phyloP scores from a whole-genome alignment of 2,888 invertebrate species.

The Habrosyne pyritoides region DNA sequence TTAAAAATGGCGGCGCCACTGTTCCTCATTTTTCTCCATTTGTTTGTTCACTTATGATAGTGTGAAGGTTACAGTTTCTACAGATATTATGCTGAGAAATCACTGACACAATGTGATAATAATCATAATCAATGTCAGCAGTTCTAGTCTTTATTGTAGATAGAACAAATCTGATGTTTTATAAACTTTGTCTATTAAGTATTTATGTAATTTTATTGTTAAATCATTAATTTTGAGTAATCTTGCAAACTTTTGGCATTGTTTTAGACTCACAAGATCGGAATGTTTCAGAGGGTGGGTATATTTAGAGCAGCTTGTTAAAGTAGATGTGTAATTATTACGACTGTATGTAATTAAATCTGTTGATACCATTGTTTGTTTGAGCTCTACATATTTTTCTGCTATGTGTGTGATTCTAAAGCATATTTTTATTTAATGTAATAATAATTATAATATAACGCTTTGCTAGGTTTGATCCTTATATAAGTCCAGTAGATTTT shows the following conservation, averaged over 20 bases:
- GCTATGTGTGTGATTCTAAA: constrained; percentile 69
- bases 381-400: constrained; percentile 34
- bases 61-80: no score
- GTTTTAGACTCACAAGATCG: constrained; percentile 79
- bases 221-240: constrained; percentile 15
- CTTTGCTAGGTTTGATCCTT: neutral
- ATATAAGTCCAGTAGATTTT: no score
- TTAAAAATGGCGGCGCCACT: no score
- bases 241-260: constrained; percentile 48
- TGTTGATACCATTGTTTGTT: constrained; percentile 26
- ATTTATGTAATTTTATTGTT: neutral
- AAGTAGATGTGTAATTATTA: constrained; percentile 27
- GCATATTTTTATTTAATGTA: constrained; percentile 43
- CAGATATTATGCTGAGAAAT: no score
- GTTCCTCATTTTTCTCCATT: no score
- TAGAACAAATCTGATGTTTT: neutral
- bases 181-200: neutral
- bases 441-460: neutral
- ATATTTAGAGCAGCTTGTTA: constrained; percentile 45
- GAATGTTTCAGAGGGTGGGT: constrained; percentile 67
- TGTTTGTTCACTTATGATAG: no score
- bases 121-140: no score
- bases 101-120: no score
- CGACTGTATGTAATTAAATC: constrained; percentile 28
- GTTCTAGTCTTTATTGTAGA: no score